Percentiles rank a stretch among this genome's conserved stretches.
Conservation (phyloP, 2,113 vertebrate genomes). For the Carassius auratus region DNA sequence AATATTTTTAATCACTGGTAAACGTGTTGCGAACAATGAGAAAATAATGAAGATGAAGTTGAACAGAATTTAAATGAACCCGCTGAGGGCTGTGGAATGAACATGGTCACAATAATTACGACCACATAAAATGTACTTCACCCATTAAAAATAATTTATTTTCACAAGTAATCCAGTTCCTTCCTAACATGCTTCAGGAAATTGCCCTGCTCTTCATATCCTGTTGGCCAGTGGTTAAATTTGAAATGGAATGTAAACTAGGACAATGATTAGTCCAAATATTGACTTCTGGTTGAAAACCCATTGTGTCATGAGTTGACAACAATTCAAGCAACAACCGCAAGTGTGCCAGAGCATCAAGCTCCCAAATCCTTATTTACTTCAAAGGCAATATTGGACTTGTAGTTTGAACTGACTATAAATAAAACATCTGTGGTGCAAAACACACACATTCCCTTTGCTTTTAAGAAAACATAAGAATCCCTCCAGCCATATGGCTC, state of each 20-base stretch:
- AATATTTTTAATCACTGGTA: slow-evolving; percentile 74
- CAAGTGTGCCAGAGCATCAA: slow-evolving; percentile 21
- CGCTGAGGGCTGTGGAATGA: slow-evolving; percentile 67
- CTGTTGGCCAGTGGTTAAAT: slow-evolving; percentile 37
- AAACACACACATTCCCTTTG: background rate
- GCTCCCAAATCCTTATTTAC: slow-evolving; percentile 12
- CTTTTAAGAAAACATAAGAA: background rate
- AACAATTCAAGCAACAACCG: background rate
- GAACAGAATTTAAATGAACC: slow-evolving; percentile 72
- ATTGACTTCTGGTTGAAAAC: slow-evolving; percentile 7
- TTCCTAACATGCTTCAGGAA: slow-evolving; percentile 57
- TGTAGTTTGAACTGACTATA: slow-evolving; percentile 24
- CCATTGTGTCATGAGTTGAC: background rate
- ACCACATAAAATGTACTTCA: slow-evolving; percentile 69
- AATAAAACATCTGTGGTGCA: slow-evolving; percentile 10
- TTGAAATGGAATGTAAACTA: slow-evolving; percentile 37
- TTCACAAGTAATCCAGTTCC: slow-evolving; percentile 61
- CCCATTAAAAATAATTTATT: slow-evolving; percentile 69
- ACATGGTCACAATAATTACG: slow-evolving; percentile 70
- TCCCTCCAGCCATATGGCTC: background rate
- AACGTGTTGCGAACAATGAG: slow-evolving; percentile 69
- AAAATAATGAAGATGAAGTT: slow-evolving; percentile 76
- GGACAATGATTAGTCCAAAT: slow-evolving; percentile 22
- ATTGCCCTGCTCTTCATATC: slow-evolving; percentile 36
- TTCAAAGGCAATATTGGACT: slow-evolving; percentile 34